Percentiles rank a stretch among this genome's conserved stretches.
These are phyloP conservation scores for Lutra lutra DNA, from an alignment of 2,797 vertebrate species.

Conservation along the genomic window DNA sequence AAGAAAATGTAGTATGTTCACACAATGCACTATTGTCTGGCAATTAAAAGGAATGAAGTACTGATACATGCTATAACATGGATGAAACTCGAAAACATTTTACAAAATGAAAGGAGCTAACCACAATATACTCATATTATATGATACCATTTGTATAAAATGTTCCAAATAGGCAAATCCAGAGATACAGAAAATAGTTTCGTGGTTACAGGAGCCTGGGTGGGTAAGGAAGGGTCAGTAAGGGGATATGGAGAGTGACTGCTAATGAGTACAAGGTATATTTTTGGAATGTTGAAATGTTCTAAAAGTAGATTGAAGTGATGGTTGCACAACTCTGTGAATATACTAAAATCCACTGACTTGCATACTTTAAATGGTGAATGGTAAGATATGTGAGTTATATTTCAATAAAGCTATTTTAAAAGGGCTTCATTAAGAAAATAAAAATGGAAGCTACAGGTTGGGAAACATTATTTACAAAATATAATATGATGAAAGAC, in stretches of 20 bases:
- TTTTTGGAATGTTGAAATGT: neutral
- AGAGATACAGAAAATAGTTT: neutral
- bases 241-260: neutral
- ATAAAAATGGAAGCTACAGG: neutral
- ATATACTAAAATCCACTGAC: neutral
- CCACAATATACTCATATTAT: neutral
- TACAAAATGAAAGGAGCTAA: neutral
- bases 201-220: neutral
- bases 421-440: neutral
- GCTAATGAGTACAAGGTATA: neutral
- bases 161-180: neutral
- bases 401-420: neutral
- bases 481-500: neutral
- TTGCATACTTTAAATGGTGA: neutral
- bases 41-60: neutral
- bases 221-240: neutral
- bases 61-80: neutral
- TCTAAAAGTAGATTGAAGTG: neutral
- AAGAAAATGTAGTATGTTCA: neutral
- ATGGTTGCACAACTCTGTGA: neutral
- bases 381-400: neutral
- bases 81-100: neutral
- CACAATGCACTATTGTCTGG: neutral
- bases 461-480: neutral
- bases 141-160: neutral